Conservation (phyloP, 2,888 invertebrate genomes). For the Catocala fraxini region DNA sequence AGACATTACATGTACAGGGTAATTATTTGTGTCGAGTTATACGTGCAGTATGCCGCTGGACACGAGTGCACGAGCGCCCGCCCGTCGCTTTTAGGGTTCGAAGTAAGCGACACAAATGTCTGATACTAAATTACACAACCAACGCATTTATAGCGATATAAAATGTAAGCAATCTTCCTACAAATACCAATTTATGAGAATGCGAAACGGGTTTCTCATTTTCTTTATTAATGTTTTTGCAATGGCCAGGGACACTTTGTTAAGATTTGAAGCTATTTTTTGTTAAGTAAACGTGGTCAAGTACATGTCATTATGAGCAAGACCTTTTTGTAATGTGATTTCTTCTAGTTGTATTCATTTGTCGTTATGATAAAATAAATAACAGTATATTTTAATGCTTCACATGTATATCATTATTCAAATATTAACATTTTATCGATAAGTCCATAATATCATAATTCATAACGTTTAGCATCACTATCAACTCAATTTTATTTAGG, state of each 20-base stretch:
- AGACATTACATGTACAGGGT: slow-evolving; percentile 2
- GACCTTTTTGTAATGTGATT: no score
- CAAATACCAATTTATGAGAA: slow-evolving; percentile 25
- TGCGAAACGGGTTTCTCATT: slow-evolving; percentile 13
- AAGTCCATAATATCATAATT: no score
- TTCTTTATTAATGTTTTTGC: slow-evolving; percentile 10
- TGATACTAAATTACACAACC: slow-evolving; percentile 23
- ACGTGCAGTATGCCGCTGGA: not conserved
- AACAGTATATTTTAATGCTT: no score
- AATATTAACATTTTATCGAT: no score
- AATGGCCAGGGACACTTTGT: slow-evolving; percentile 5
- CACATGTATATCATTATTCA: no score
- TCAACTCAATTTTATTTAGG: no score
- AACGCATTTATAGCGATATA: slow-evolving; percentile 25
- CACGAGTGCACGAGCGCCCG: not conserved
- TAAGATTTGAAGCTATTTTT: not conserved
- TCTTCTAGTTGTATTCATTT: no score
- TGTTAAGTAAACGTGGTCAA: no score
- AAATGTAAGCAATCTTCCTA: slow-evolving; percentile 28
- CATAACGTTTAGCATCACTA: no score
- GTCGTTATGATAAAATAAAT: no score
- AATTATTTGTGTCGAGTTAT: not conserved
- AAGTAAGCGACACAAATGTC: slow-evolving; percentile 15
- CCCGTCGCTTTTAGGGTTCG: not conserved
- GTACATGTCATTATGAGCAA: no score